Percentiles rank a stretch among this genome's conserved stretches.
These are phyloP conservation scores for Polyommatus icarus DNA, from an alignment of 2,888 invertebrate genomes.

Conservation along the genomic window DNA sequence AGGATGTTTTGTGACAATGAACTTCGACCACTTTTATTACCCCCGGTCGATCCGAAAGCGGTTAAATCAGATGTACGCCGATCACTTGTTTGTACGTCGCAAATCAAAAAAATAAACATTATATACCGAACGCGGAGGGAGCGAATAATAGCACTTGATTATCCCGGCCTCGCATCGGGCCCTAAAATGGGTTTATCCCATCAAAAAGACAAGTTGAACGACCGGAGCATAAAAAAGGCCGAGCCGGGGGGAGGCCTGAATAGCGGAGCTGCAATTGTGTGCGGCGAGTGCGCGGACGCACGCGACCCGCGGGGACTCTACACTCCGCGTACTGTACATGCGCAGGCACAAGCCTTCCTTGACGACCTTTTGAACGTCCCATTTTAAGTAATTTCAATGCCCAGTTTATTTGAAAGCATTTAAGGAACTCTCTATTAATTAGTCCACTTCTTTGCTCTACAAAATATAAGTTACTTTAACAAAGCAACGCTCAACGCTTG, in stretches of 20 bases:
- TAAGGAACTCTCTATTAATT: no score
- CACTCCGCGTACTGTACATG: conserved; percentile 29
- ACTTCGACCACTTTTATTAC: not conserved
- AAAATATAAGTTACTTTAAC: not conserved
- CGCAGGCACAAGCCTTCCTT: not conserved
- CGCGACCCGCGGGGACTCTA: conserved; percentile 40
- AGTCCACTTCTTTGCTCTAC: not conserved
- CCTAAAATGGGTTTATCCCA: conserved; percentile 47
- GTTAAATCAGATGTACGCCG: conserved; percentile 20
- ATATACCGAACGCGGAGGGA: conserved; percentile 12
- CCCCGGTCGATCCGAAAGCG: not conserved
- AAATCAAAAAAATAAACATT: conserved; percentile 21
- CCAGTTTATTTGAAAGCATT: not conserved
- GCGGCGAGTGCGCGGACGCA: conserved; percentile 42
- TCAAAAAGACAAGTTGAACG: conserved; percentile 63
- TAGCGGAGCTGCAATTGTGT: conserved; percentile 40
- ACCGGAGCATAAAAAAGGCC: conserved; percentile 51
- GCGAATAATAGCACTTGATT: conserved; percentile 33
- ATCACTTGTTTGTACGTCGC: conserved; percentile 14
- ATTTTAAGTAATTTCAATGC: not conserved
- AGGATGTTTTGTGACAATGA: conserved; percentile 6
- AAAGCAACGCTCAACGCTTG: not conserved
- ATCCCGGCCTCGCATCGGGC: conserved; percentile 32
- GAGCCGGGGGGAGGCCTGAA: conserved; percentile 46
- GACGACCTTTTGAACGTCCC: not conserved